These are phyloP conservation scores for Brienomyrus longianalis DNA, from an alignment of 2,113 vertebrate genomes.

Conservation along the genomic window DNA sequence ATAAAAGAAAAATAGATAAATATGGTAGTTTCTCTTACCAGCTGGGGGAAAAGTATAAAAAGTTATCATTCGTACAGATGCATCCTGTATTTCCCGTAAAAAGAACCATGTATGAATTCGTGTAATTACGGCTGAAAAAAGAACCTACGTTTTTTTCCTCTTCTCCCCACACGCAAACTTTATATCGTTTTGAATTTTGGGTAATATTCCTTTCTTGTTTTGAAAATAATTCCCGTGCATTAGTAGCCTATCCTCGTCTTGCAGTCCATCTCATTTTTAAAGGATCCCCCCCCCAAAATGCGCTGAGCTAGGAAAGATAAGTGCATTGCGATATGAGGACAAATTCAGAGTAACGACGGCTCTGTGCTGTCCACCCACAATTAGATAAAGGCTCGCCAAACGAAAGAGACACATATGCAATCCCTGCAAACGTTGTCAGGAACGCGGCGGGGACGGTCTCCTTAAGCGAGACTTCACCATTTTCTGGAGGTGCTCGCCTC, in stretches of 20 bases:
- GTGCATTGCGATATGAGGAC: constrained; percentile 15
- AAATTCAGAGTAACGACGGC: constrained; percentile 19
- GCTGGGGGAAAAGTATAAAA: constrained; percentile 5
- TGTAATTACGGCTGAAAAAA: background rate
- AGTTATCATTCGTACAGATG: constrained; percentile 9
- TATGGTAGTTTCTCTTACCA: background rate
- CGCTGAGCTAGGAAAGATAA: background rate
- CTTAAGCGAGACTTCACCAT: background rate
- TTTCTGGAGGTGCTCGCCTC: constrained; percentile 1
- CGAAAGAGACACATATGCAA: background rate
- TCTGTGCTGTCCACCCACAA: constrained; percentile 24
- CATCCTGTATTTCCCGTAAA: background rate
- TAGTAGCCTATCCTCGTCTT: constrained; percentile 6
- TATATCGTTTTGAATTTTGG: background rate
- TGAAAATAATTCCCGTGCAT: background rate
- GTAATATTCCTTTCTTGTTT: constrained; percentile 4
- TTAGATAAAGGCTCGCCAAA: constrained; percentile 17
- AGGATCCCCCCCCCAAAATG: background rate
- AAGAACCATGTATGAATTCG: background rate
- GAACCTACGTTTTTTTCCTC: background rate
- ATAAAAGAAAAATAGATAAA: background rate
- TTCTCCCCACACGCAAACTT: constrained; percentile 10
- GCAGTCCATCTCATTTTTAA: background rate
- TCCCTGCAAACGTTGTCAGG: constrained; percentile 23
- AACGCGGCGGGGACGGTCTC: constrained; percentile 15